phyloP scores from a whole-genome alignment of 2,113 vertebrate genomes.

The Ceyx melanurus region DNA sequence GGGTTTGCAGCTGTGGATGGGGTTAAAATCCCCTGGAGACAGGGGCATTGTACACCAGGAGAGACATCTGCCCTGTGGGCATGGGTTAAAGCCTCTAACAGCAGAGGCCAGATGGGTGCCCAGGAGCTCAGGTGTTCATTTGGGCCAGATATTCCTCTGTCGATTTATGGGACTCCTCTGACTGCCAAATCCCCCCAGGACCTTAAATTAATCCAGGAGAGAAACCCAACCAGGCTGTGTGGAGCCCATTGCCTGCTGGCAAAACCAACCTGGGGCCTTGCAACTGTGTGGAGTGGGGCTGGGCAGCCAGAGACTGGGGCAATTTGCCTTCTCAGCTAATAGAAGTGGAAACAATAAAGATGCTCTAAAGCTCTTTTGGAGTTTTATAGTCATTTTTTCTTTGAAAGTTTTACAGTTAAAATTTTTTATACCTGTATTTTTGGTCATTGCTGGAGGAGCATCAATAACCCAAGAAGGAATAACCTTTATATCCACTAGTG shows the following conservation, averaged over 20 bases:
- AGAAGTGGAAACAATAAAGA: neutral
- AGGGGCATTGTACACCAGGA: neutral
- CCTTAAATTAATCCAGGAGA: neutral
- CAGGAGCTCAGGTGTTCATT: neutral
- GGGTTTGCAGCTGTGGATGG: neutral
- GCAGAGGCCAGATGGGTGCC: neutral
- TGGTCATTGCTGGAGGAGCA: neutral
- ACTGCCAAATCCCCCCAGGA: neutral
- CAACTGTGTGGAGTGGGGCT: neutral
- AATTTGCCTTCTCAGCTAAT: neutral
- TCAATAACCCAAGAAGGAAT: neutral
- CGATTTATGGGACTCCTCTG: neutral
- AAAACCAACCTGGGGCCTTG: neutral
- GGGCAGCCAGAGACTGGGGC: neutral
- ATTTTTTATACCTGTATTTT: no score
- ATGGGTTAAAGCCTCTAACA: neutral
- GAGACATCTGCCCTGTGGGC: accelerated
- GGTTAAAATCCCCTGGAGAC: neutral
- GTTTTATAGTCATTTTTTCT: neutral
- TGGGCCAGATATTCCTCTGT: neutral
- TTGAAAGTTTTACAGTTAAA: no score
- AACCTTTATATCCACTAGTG: neutral
- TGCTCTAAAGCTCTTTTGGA: neutral
- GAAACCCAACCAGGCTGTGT: neutral
- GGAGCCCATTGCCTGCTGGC: neutral